phyloP scores from a whole-genome alignment of 2,113 vertebrate species.

The western clawed frog (Xenopus tropicalis) region UCB_Xtro_10.0 CM004450.2:97008001-97008500 shows the following conservation, averaged over 20 bases:
- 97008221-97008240: slow-evolving; percentile 19
- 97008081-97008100: neutral
- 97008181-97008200: neutral
- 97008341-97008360: slow-evolving; percentile 29
- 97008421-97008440: slow-evolving; percentile 23
- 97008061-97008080: slow-evolving; percentile 8
- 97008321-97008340: slow-evolving; percentile 17
- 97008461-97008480: slow-evolving; percentile 51
- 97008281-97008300: slow-evolving; percentile 8
- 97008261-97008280: neutral
- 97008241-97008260: slow-evolving; percentile 5
- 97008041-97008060: slow-evolving; percentile 26
- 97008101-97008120: neutral
- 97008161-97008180: neutral
- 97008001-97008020: too few relatives aligned
- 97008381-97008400: neutral
- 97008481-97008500: slow-evolving; percentile 53
- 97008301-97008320: slow-evolving; percentile 14
- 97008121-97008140: neutral
- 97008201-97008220: neutral
- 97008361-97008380: slow-evolving; percentile 18
- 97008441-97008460: slow-evolving; percentile 51
- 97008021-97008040: neutral
- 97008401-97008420: slow-evolving; percentile 44
- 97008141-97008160: neutral